Evolutionary conservation across 2,113 vertebrate genomes (phyloP).

Genomic region (Baryphthengus martii): DNA sequence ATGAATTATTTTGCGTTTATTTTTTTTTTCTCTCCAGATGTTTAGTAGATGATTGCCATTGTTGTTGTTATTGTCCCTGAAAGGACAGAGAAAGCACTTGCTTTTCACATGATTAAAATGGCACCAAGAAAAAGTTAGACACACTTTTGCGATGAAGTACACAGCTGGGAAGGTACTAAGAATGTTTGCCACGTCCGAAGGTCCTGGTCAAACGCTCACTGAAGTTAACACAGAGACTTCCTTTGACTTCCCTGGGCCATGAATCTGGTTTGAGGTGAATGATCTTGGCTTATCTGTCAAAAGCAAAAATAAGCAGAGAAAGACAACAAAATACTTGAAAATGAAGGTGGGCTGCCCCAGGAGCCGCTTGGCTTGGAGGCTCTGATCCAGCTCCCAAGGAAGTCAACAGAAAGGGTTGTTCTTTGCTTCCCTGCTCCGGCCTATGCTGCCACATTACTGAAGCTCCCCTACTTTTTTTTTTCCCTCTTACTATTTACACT

Average conservation of each 20-base stretch:
- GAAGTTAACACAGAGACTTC: neutral
- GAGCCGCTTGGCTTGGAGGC: neutral
- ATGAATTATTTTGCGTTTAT: neutral
- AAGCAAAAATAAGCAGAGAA: neutral
- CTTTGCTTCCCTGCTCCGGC: constrained; percentile 9
- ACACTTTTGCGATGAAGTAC: neutral
- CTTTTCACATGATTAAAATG: neutral
- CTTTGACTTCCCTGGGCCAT: constrained; percentile 1
- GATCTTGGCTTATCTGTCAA: neutral
- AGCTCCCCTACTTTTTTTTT: neutral
- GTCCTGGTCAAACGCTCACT: neutral
- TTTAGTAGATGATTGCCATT: neutral
- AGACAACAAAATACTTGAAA: neutral
- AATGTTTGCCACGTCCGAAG: neutral
- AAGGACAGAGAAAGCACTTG: neutral
- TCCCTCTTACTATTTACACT: neutral
- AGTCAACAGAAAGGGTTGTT: neutral
- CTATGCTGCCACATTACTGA: neutral
- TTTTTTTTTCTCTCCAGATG: neutral
- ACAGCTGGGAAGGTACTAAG: neutral
- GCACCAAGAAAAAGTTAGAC: neutral
- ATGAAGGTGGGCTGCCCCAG: neutral
- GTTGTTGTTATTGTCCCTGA: neutral
- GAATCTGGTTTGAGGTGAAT: neutral
- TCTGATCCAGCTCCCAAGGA: neutral